Evolutionary conservation across 2,113 vertebrate genomes (phyloP), one percentile per base, ranked within the genome.

Genomic region (Equus przewalskii): DNA sequence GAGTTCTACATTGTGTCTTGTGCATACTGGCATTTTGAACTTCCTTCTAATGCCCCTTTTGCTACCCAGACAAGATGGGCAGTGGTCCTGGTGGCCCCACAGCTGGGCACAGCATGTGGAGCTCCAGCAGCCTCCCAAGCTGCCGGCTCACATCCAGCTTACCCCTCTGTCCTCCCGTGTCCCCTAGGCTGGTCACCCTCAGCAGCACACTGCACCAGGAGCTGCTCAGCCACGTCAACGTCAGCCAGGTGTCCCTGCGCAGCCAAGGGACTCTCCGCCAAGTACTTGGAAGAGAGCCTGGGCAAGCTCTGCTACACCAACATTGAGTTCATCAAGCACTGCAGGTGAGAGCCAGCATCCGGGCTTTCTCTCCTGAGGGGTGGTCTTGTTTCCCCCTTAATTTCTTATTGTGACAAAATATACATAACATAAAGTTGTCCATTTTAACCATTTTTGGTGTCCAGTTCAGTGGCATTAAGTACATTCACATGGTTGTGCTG

Each of bases 291-390:
- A 60, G 98, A 98, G 87, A 97, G 96, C 67, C 96, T 99, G 92
- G 98, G 98, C 90, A 98, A 98, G n/a, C 97, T 99, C 7, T 99
- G 98, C 78, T 88, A 97, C 12, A 97, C 97, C 16, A 99, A 99
- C 91, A 96, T 97, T 0, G 94, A 97, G 51, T 99, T 99, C 76
- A 94, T 99, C 67, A 98, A 98, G 97, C 98, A 95, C 46, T 99
- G 99, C 98, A 99, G 98, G 99, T 99, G 98, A 1, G 69, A 33
- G 28, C 33, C 26, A 1, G 21, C 19, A 1, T 9, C 26, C 0
- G 6, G 44, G n/a, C 60, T 18, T 75, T 65, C 58, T 62, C 67
- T 54, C 0, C 19, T 2, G 41, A 67, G 41, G 69, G 15, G 33
- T 33, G 15, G 2, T 72, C 84, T 24, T 60, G 11, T 85, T 60